Base-by-base conservation (phyloP, 2,888 invertebrate species). In the Brachycybe producta region DNA sequence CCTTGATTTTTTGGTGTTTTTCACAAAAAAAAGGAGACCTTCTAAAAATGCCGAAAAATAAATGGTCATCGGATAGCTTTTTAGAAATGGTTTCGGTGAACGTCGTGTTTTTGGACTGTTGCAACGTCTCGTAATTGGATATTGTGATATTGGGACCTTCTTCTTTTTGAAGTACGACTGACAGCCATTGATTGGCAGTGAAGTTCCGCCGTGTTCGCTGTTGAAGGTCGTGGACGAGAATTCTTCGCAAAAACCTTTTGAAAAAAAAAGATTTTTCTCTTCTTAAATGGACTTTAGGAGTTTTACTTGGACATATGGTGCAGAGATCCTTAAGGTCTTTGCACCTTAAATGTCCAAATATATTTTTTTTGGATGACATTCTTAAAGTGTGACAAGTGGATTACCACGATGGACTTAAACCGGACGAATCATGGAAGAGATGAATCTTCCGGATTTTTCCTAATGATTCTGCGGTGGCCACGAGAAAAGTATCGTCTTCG, bases 371-470 rank as follows among this genome's bases (percentile, higher is more conserved):
- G n/a, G n/a, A n/a, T n/a, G n/a, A n/a, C n/a, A n/a, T n/a, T n/a
- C n/a, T n/a, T n/a, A n/a, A n/a, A n/a, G n/a, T n/a, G n/a, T n/a
- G n/a, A 7, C 11, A 5, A 27, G 23, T 41, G 11, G 8, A 28
- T 32, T 49, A 49, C 49, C 49, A 49, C 11, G 27, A n/a, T 5
- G 49, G 49, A 17, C 21, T 27, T 19, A 8, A 2, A 13, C 49
- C 49, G 7, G 23, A 24, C n/a, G 21, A 39, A 41, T 49, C 49
- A 13, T 49, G 49, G 32, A 49, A 49, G 15, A 49, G 27, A 8
- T 19, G 23, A 19, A 49, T 13, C 26, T 49, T 19, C 19, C 21
- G 26, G 17, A 49, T n/a, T 8, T 21, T 17, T 13, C 49, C 49
- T 15, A 49, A 21, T 2, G 40, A 40, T 3, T 15, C 21, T 24